These are phyloP conservation scores for Xyrichtys novacula DNA, from an alignment of 2,797 vertebrate species.

Conservation along the genomic window DNA sequence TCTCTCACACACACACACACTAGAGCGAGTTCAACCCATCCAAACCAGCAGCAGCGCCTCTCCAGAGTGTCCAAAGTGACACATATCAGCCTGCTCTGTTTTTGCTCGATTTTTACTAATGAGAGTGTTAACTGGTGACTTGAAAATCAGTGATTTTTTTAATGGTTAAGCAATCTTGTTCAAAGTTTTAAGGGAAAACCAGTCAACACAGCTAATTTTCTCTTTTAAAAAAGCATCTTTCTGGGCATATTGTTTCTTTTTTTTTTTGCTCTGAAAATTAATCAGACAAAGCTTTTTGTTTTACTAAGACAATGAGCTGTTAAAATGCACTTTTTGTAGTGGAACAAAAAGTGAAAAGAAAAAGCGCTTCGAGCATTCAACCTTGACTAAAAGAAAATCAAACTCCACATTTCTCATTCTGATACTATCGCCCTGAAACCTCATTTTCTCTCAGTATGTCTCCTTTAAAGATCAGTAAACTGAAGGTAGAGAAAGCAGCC, in stretches of 20 bases:
- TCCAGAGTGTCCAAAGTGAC: constrained; percentile 51
- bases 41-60: constrained; percentile 49
- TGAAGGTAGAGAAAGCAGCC: constrained; percentile 30
- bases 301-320: constrained; percentile 8
- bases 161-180: constrained; percentile 3
- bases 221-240: too few species aligned
- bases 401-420: constrained; percentile 9
- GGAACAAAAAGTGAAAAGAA: background rate
- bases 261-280: too few species aligned
- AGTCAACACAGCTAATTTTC: background rate
- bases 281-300: too few species aligned
- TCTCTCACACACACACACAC: constrained; percentile 21
- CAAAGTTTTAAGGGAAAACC: constrained; percentile 13
- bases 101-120: constrained; percentile 61
- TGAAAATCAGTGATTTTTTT: too few species aligned
- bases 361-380: background rate
- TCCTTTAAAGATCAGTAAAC: constrained; percentile 31
- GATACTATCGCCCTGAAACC: background rate
- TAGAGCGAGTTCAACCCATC: constrained; percentile 26
- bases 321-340: constrained; percentile 10
- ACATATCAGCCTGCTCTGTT: constrained; percentile 50
- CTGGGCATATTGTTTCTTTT: too few species aligned
- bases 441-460: constrained; percentile 11
- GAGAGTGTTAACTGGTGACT: constrained; percentile 38
- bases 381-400: constrained; percentile 41